Percentiles rank a stretch among this genome's conserved stretches.
Conservation (phyloP, 2,113 vertebrate species). For the Gallinago media region DNA sequence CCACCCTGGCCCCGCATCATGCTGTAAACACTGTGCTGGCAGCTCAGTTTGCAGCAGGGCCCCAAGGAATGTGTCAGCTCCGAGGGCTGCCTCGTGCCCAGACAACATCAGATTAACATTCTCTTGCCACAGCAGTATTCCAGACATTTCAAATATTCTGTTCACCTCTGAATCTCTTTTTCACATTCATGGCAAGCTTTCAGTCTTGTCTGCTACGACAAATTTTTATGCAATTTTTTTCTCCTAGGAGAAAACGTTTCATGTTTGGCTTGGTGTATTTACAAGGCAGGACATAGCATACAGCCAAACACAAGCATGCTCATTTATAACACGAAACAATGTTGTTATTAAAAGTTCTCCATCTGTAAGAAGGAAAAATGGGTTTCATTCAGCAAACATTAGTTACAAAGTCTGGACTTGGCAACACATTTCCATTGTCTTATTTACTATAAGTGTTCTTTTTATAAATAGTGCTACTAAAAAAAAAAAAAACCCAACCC, state of each 20-base stretch:
- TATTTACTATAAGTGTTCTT: constrained; percentile 1
- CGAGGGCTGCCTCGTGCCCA: constrained; percentile 35
- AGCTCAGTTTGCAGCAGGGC: constrained; percentile 31
- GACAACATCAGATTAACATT: constrained; percentile 36
- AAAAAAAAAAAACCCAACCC: background rate
- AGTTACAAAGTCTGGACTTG: background rate
- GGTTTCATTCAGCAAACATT: background rate
- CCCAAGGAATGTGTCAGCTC: constrained; percentile 47
- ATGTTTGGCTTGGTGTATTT: background rate
- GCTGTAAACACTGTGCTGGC: constrained; percentile 39
- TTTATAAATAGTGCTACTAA: background rate
- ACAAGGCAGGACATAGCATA: background rate
- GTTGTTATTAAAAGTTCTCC: background rate
- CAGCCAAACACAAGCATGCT: background rate
- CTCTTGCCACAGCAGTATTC: constrained; percentile 49
- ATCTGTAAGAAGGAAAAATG: background rate
- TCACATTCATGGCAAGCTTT: constrained; percentile 6
- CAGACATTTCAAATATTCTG: constrained; percentile 32
- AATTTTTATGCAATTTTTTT: background rate
- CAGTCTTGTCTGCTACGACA: background rate
- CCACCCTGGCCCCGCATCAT: background rate
- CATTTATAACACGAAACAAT: background rate
- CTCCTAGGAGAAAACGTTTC: background rate
- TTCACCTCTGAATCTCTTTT: constrained; percentile 22
- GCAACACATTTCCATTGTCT: background rate